Percentiles rank a stretch among this genome's conserved stretches.
Conservation (phyloP, 1,140 invertebrate genomes). For the Aradophagus sp. region DNA sequence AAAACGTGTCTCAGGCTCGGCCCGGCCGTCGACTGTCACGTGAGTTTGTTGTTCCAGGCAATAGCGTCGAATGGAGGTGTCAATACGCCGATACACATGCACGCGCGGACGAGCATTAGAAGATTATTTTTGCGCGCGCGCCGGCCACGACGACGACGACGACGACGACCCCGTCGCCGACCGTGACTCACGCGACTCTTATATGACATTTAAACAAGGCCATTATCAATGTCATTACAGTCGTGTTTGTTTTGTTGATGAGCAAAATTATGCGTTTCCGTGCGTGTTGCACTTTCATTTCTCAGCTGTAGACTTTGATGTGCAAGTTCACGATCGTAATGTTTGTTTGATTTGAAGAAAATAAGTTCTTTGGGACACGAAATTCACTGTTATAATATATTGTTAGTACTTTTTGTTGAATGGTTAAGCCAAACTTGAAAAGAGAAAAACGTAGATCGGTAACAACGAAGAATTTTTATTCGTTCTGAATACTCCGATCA, state of each 20-base stretch:
- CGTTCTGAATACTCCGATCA: too few relatives aligned
- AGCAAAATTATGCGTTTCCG: constrained; percentile 12
- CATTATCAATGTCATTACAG: constrained; percentile 22
- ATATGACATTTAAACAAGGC: constrained; percentile 23
- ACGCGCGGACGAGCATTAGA: constrained; percentile 26
- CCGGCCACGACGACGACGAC: too few relatives aligned
- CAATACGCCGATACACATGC: constrained; percentile 63
- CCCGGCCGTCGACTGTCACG: constrained; percentile 34
- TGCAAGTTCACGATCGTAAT: constrained; percentile 1
- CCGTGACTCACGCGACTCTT: constrained; percentile 22
- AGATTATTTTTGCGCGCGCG: constrained; percentile 31
- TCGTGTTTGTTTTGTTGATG: constrained; percentile 18
- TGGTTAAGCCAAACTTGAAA: too few relatives aligned
- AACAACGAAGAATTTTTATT: too few relatives aligned
- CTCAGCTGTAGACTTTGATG: too few relatives aligned
- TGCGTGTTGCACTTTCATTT: constrained; percentile 10
- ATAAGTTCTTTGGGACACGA: too few relatives aligned
- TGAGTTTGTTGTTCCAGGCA: constrained; percentile 60
- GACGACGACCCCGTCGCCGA: too few relatives aligned
- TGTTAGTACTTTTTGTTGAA: too few relatives aligned
- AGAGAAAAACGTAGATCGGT: too few relatives aligned
- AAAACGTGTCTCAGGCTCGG: constrained; percentile 65
- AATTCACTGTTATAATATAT: too few relatives aligned
- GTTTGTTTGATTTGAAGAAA: too few relatives aligned
- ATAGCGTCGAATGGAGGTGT: constrained; percentile 67